phyloP scores from a whole-genome alignment of 2,797 vertebrate species.

The Chiloscyllium punctatum region DNA sequence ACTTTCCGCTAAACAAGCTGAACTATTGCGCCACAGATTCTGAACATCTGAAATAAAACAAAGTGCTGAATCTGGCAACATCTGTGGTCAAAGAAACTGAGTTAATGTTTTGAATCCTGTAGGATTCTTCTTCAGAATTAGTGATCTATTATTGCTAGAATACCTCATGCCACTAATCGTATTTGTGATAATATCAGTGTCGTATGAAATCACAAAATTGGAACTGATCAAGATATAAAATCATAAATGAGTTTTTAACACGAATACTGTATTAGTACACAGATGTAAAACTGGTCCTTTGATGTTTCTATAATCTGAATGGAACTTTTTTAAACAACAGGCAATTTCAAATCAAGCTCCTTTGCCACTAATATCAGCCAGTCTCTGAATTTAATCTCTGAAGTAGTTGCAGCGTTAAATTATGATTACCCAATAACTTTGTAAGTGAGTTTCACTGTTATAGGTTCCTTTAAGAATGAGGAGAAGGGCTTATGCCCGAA shows the following conservation, averaged over 20 bases:
- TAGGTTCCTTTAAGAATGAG: not conserved
- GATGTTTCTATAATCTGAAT: not conserved
- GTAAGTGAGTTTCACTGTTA: not conserved
- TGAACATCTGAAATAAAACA: too few species aligned
- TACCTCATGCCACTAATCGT: not conserved
- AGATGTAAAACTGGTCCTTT: not conserved
- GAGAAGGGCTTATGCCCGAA: too few species aligned
- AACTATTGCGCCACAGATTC: too few species aligned
- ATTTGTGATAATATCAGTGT: not conserved
- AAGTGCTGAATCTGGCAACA: too few species aligned
- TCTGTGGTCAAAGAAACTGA: too few species aligned
- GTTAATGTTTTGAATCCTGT: too few species aligned
- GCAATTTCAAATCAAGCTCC: not conserved
- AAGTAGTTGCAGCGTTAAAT: not conserved
- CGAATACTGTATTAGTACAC: not conserved
- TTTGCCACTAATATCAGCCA: not conserved
- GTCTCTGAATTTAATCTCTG: not conserved
- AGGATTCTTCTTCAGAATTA: too few species aligned
- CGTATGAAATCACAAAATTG: not conserved
- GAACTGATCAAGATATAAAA: not conserved
- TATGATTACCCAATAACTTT: not conserved
- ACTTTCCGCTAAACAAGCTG: too few species aligned
- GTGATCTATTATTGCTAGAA: not conserved
- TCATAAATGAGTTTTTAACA: not conserved
- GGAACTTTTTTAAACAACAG: not conserved